Evolutionary conservation across 2,797 vertebrate genomes (phyloP).

Genomic region (Delichon dasypus): DNA sequence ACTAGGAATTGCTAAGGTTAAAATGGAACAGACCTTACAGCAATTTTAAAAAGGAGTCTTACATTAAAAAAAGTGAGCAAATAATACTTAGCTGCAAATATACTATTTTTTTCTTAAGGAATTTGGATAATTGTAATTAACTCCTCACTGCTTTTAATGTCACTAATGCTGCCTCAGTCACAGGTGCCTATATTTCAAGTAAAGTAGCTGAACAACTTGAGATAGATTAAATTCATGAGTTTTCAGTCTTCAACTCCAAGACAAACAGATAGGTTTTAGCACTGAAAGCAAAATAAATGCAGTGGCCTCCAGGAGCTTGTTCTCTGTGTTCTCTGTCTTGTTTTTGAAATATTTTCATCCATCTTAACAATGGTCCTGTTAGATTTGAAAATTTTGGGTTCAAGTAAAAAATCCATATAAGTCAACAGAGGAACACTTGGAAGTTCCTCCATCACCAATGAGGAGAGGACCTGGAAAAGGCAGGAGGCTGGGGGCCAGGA

Average conservation of each 20-base stretch:
- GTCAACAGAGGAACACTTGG: neutral
- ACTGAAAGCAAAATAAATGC: neutral
- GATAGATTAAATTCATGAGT: neutral
- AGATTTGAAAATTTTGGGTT: neutral
- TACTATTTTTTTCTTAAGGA: accelerated
- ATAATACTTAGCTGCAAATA: neutral
- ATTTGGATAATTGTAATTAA: neutral
- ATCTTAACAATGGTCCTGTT: neutral
- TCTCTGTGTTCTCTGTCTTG: neutral
- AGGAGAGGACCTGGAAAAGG: neutral
- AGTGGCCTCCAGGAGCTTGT: neutral
- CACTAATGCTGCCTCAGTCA: neutral
- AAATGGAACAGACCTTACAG: neutral
- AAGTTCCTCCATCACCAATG: neutral
- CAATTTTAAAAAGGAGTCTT: neutral
- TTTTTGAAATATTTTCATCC: neutral
- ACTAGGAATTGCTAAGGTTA: neutral
- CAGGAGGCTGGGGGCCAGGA: neutral
- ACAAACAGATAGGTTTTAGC: neutral
- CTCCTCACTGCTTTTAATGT: neutral
- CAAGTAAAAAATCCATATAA: neutral
- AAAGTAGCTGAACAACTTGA: neutral
- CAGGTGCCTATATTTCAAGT: neutral
- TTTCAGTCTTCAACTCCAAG: neutral
- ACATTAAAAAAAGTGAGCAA: neutral